Conservation (phyloP, 2,888 invertebrate species). For the Platypus cylindrus region DNA sequence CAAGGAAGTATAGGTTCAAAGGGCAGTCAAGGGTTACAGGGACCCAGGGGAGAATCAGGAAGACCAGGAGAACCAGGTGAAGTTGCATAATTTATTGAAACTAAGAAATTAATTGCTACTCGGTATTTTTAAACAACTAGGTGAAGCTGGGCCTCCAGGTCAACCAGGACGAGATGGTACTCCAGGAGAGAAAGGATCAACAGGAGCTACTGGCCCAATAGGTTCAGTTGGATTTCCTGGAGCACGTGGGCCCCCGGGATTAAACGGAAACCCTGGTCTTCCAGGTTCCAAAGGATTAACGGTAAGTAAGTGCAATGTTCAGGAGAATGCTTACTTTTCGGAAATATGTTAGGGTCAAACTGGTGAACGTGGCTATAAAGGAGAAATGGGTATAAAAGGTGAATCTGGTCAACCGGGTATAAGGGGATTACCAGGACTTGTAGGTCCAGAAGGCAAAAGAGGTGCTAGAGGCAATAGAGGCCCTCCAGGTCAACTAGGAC, state of each 20-base stretch:
- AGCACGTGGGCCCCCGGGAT: constrained; percentile 62
- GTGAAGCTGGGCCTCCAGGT: constrained; percentile 63
- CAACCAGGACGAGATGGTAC: constrained; percentile 66
- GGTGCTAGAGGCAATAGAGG: constrained; percentile 69
- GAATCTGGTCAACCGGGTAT: constrained; percentile 61
- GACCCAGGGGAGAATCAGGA: constrained; percentile 66
- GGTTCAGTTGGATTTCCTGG: constrained; percentile 78
- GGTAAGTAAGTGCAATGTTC: constrained; percentile 34
- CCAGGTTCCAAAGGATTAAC: constrained; percentile 65
- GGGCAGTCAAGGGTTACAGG: constrained; percentile 72
- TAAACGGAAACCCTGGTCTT: constrained; percentile 58
- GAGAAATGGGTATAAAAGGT: constrained; percentile 64
- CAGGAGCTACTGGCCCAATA: constrained; percentile 56
- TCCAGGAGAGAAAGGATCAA: constrained; percentile 68
- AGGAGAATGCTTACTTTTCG: neutral
- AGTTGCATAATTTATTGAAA: neutral
- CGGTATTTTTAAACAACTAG: constrained; percentile 36
- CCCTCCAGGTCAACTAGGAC: constrained; percentile 59
- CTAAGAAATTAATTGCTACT: no score
- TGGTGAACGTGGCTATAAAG: constrained; percentile 71
- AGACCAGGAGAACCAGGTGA: constrained; percentile 48
- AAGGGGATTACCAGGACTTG: constrained; percentile 59
- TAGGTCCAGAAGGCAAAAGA: constrained; percentile 68
- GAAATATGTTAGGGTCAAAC: constrained; percentile 46
- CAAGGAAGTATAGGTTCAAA: constrained; percentile 61